Conservation (phyloP, 2,888 invertebrate species). For the Trachelus tabidus region DNA sequence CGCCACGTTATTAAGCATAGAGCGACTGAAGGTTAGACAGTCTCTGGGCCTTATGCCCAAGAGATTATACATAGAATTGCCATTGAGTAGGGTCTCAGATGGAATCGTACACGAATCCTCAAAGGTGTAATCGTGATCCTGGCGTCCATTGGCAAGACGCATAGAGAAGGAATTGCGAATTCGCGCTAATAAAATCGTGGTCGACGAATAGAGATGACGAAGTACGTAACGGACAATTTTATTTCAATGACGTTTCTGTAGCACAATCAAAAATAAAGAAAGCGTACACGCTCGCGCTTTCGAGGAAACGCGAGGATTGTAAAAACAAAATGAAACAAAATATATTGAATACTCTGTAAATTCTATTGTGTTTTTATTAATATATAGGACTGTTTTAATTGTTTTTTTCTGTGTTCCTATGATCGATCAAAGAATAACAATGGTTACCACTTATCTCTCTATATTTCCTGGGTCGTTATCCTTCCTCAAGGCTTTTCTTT, state of each 20-base stretch:
- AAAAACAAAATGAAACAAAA: not conserved
- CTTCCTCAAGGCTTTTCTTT: not conserved
- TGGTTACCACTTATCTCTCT: not conserved
- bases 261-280: not conserved
- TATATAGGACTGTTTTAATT: not conserved
- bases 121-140: not conserved
- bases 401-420: not conserved
- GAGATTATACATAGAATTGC: not conserved
- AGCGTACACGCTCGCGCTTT: not conserved
- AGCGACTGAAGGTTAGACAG: not conserved
- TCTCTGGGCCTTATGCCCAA: not conserved
- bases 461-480: not conserved
- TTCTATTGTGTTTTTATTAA: not conserved
- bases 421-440: not conserved
- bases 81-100: not conserved
- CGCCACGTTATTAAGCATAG: not conserved
- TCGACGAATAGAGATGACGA: not conserved
- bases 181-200: not conserved
- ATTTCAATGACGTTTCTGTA: not conserved
- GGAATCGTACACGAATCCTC: not conserved
- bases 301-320: not conserved
- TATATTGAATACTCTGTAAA: slow-evolving; percentile 1
- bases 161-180: not conserved
- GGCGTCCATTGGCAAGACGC: not conserved
- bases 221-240: not conserved